Conservation (phyloP, 2,113 vertebrate genomes). For the Channa argus region DNA sequence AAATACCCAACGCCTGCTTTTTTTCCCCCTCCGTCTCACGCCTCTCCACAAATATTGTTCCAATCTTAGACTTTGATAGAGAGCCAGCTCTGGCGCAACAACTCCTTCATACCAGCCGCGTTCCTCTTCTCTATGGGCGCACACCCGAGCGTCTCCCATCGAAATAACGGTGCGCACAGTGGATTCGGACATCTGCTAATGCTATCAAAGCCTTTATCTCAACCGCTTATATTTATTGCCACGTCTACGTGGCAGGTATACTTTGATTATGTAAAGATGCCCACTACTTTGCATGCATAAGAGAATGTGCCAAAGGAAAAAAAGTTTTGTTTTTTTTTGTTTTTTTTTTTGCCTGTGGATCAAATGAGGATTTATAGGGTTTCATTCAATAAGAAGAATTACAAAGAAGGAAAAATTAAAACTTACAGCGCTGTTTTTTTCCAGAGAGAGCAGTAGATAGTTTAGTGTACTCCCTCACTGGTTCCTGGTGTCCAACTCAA, state of each 20-base stretch:
- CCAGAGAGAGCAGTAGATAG: slow-evolving; percentile 29
- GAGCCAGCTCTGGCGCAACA: slow-evolving; percentile 67
- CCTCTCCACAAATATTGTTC: slow-evolving; percentile 51
- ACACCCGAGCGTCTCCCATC: slow-evolving; percentile 33
- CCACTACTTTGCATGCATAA: slow-evolving; percentile 9
- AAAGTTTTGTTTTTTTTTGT: too few species aligned
- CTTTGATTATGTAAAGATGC: slow-evolving; percentile 62
- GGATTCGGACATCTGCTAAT: slow-evolving; percentile 50
- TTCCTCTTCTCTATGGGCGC: slow-evolving; percentile 29
- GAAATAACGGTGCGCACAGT: slow-evolving; percentile 54
- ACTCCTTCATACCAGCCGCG: slow-evolving; percentile 46
- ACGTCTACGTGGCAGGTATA: slow-evolving; percentile 81
- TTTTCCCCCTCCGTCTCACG: slow-evolving; percentile 18
- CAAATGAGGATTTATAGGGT: background rate
- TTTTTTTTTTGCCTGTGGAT: background rate
- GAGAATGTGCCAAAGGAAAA: background rate
- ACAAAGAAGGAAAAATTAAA: too few species aligned
- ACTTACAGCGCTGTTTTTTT: slow-evolving; percentile 66
- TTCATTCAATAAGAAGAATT: background rate
- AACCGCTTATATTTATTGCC: slow-evolving; percentile 21
- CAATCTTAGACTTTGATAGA: slow-evolving; percentile 42
- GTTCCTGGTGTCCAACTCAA: slow-evolving; percentile 57
- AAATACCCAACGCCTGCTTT: slow-evolving; percentile 28
- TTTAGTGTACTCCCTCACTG: slow-evolving; percentile 59
- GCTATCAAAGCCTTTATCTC: slow-evolving; percentile 61